A percentile compares a stretch with the other conserved stretches of the same genome.
Evolutionary conservation across 2,888 invertebrate species (phyloP).

Genomic region (Brassicogethes aeneus): DNA sequence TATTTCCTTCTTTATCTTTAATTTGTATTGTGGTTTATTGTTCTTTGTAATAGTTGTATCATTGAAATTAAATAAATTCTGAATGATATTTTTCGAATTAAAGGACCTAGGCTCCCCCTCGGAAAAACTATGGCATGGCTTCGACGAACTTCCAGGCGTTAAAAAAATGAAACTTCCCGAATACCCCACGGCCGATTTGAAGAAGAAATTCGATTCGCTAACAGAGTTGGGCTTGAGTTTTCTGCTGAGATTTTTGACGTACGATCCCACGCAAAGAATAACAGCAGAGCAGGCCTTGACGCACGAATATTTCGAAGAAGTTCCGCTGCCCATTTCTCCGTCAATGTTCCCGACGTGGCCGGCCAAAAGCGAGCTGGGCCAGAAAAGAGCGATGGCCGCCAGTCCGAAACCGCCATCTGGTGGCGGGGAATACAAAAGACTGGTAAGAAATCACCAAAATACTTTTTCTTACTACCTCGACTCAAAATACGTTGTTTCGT

Average conservation of each 20-base stretch:
- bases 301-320: constrained; percentile 71
- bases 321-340: constrained; percentile 84
- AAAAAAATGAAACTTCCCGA: constrained; percentile 87
- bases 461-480: too few species aligned
- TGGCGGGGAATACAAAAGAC: constrained; percentile 41
- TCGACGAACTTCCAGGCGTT: constrained; percentile 77
- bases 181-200: constrained; percentile 47
- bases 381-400: constrained; percentile 60
- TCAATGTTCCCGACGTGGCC: constrained; percentile 99
- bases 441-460: too few species aligned
- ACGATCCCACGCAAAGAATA: constrained; percentile 76
- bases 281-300: constrained; percentile 80
- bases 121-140: constrained; percentile 90
- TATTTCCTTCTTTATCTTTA: too few species aligned
- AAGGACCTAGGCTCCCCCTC: constrained; percentile 87
- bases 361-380: constrained; percentile 86
- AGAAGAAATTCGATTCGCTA: constrained; percentile 45
- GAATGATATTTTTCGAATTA: constrained; percentile 26
- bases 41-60: too few species aligned
- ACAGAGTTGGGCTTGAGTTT: constrained; percentile 49
- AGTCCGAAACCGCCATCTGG: constrained; percentile 91
- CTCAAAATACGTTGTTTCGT: too few species aligned
- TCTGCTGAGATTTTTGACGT: constrained; percentile 73
- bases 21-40: too few species aligned
- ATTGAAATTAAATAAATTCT: background rate